Evolutionary conservation across 2,797 vertebrate genomes (phyloP).

Genomic region (Liasis olivaceus): DNA sequence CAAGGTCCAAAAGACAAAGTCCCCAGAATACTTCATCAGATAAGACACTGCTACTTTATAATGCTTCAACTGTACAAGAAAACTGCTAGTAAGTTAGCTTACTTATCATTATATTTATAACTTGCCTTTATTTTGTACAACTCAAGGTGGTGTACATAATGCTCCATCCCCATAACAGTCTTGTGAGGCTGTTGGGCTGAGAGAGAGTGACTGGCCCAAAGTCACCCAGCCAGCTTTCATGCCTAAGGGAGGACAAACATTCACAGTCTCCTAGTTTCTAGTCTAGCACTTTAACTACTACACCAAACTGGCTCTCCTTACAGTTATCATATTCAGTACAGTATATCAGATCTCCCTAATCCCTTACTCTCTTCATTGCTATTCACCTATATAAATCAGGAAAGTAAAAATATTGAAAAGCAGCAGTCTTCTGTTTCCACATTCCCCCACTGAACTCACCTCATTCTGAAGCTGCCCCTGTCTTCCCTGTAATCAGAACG

Average conservation of each 20-base stretch:
- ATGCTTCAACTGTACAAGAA: neutral
- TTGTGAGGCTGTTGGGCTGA: neutral
- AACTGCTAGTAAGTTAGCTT: neutral
- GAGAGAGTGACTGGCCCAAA: neutral
- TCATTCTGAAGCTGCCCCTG: conserved; percentile 74
- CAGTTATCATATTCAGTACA: neutral
- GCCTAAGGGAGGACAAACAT: neutral
- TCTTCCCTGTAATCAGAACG: conserved; percentile 75
- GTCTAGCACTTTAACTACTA: neutral
- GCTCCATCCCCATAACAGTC: neutral
- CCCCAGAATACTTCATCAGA: neutral
- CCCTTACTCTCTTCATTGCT: neutral
- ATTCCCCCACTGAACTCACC: conserved; percentile 53
- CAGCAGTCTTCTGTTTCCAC: conserved; percentile 5
- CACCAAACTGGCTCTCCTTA: neutral
- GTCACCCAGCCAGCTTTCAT: neutral
- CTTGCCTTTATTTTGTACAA: neutral
- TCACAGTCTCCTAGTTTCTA: neutral
- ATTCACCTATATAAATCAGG: conserved; percentile 22
- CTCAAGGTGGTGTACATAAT: neutral
- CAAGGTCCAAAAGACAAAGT: neutral
- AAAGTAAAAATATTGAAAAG: neutral
- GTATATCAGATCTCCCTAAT: neutral
- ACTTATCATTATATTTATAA: neutral
- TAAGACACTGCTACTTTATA: neutral